phyloP scores from a whole-genome alignment of 35 echinoderm and acorn worm species.

The Apostichopus californicus region DNA sequence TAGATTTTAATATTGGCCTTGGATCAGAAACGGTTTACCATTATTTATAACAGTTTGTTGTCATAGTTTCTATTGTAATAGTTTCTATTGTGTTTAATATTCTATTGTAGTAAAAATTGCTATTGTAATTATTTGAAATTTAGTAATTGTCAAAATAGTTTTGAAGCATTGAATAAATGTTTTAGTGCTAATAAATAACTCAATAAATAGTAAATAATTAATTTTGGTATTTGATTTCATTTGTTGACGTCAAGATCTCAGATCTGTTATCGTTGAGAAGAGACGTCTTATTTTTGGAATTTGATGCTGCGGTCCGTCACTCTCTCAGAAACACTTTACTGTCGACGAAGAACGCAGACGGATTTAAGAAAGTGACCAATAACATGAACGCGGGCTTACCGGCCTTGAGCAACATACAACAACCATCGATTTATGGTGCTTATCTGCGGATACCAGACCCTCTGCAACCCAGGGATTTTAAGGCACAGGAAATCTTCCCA shows the following conservation, averaged over 20 bases:
- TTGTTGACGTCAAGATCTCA: constrained; percentile 52
- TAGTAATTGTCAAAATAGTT: no score
- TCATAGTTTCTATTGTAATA: no score
- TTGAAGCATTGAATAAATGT: background rate
- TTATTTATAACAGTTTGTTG: no score
- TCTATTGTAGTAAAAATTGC: no score
- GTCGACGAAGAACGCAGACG: constrained; percentile 72
- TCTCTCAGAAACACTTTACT: constrained; percentile 88
- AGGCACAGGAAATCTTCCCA: constrained; percentile 77
- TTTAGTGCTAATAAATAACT: background rate
- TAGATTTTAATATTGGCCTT: no score
- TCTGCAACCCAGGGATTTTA: constrained; percentile 77
- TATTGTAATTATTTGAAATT: no score
- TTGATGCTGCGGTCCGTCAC: constrained; percentile 82
- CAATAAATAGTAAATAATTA: background rate
- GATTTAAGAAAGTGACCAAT: constrained; percentile 68
- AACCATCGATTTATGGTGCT: constrained; percentile 63
- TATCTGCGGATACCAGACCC: constrained; percentile 76
- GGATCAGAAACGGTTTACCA: no score
- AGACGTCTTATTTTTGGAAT: constrained; percentile 92
- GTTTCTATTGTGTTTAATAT: no score
- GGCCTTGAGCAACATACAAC: constrained; percentile 75
- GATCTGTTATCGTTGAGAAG: constrained; percentile 82
- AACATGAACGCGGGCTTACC: constrained; percentile 78
- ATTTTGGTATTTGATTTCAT: no score